Evolutionary conservation across 2,113 vertebrate species (phyloP).

Genomic region (Myotis yumanensis): DNA sequence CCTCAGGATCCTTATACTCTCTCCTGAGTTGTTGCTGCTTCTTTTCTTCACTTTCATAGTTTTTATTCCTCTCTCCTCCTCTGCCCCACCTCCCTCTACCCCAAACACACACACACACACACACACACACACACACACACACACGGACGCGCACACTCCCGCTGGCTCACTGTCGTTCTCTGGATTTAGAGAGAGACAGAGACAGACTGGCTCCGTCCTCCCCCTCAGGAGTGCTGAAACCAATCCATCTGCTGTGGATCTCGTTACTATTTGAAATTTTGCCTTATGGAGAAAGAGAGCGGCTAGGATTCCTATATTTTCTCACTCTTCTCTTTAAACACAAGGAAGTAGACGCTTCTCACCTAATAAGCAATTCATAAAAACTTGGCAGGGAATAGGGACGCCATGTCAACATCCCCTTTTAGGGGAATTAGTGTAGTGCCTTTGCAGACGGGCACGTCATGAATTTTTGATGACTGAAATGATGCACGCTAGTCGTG

Average conservation of each 20-base stretch:
- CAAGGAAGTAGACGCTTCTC: slow-evolving; percentile 25
- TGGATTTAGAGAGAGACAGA: slow-evolving; percentile 52
- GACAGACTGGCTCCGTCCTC: slow-evolving; percentile 49
- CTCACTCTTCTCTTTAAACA: slow-evolving; percentile 21
- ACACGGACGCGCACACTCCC: not conserved
- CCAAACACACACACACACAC: not conserved
- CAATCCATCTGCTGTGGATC: slow-evolving; percentile 53
- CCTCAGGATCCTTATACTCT: fast-evolving
- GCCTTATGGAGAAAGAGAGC: not conserved
- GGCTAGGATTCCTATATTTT: not conserved
- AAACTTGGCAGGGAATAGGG: not conserved
- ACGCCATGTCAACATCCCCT: not conserved
- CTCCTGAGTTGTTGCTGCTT: not conserved
- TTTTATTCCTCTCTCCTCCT: not conserved
- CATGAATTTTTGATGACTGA: not conserved
- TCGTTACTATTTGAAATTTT: slow-evolving; percentile 57
- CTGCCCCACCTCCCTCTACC: too few species aligned
- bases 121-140: not conserved
- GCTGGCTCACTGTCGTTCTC: slow-evolving; percentile 8
- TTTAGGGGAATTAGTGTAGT: not conserved
- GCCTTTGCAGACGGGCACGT: not conserved
- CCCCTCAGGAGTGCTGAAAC: slow-evolving; percentile 63
- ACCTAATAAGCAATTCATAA: slow-evolving; percentile 43
- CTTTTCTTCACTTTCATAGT: not conserved
- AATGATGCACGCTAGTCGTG: fast-evolving